A percentile compares a stretch with the other conserved stretches of the same genome.
Evolutionary conservation across 2,113 vertebrate genomes (phyloP).

Genomic region (Callocephalon fimbriatum): DNA sequence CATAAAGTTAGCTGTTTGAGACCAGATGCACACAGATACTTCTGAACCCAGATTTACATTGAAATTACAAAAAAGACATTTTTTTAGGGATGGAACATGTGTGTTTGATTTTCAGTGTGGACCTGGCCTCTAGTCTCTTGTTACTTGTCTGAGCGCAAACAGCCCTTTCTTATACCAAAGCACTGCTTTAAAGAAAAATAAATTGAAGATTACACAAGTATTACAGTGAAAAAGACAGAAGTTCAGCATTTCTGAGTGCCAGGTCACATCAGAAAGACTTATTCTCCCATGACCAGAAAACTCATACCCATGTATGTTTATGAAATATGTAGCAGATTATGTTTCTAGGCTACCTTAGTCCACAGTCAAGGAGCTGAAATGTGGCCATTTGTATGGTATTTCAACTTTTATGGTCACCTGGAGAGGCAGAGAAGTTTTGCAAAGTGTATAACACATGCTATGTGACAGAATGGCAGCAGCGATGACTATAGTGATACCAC

Average conservation of each 20-base stretch:
- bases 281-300: not conserved
- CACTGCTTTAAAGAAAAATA: not conserved
- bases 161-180: not conserved
- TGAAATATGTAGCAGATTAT: not conserved
- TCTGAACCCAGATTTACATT: not conserved
- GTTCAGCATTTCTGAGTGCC: not conserved
- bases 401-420: not conserved
- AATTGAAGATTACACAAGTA: not conserved
- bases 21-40: not conserved
- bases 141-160: not conserved
- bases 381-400: not conserved
- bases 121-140: not conserved
- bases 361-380: not conserved
- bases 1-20: not conserved
- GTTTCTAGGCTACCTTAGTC: not conserved
- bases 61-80: not conserved
- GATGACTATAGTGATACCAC: not conserved
- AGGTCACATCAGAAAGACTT: not conserved
- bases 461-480: not conserved
- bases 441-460: fast-evolving
- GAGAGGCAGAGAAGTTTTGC: not conserved
- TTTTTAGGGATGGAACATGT: not conserved
- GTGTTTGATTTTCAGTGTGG: not conserved
- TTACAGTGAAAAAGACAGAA: not conserved
- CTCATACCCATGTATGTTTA: not conserved